A percentile compares a stretch with the other conserved stretches of the same genome.
Evolutionary conservation across 2,888 invertebrate species (phyloP).

Genomic region (Mythimna loreyi): DNA sequence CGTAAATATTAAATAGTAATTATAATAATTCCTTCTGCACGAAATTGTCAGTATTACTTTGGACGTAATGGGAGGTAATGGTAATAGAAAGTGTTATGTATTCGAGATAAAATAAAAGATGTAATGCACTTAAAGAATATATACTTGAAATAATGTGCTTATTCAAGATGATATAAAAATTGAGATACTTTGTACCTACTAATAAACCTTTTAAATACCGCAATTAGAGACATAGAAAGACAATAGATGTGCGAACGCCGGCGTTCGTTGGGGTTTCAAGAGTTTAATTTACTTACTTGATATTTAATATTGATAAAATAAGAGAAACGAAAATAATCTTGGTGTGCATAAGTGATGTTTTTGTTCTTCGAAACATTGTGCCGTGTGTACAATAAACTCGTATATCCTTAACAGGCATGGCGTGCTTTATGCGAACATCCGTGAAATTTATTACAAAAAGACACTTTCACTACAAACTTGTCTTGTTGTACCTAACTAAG

Average conservation of each 20-base stretch:
- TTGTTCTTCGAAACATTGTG: not conserved
- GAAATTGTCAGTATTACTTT: constrained; percentile 20
- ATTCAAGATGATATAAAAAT: not conserved
- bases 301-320: not conserved
- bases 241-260: too few relatives aligned
- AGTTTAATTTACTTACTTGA: too few relatives aligned
- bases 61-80: constrained; percentile 17
- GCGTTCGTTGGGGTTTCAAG: too few relatives aligned
- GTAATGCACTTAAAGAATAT: not conserved
- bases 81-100: constrained; percentile 20
- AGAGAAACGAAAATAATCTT: too few relatives aligned
- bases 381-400: not conserved
- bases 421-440: not conserved
- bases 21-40: constrained; percentile 25
- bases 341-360: too few relatives aligned
- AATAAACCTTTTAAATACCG: too few relatives aligned
- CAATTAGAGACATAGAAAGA: too few relatives aligned
- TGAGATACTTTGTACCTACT: not conserved
- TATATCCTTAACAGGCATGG: constrained; percentile 1
- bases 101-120: not conserved
- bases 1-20: constrained; percentile 41
- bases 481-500: constrained; percentile 25
- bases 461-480: constrained; percentile 35
- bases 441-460: constrained; percentile 7
- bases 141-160: not conserved